phyloP scores from a whole-genome alignment of 2,888 invertebrate genomes.

The Pardosa pseudoannulata region DNA sequence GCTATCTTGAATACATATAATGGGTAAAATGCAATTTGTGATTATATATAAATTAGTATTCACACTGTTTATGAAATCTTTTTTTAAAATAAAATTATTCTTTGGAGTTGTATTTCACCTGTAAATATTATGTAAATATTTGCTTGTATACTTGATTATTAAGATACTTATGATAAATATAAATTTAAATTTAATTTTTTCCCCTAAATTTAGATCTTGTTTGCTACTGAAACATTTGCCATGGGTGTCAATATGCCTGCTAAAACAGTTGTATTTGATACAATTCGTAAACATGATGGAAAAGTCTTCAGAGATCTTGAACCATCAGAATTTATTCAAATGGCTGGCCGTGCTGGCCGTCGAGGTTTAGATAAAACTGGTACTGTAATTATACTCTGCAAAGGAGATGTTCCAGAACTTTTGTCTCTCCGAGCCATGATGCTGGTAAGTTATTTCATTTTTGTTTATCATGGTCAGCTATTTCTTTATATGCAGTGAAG shows the following conservation, averaged over 20 bases:
- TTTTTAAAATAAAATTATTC: too few species aligned
- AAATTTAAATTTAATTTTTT: background rate
- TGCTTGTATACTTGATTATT: too few species aligned
- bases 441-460: slow-evolving; percentile 82
- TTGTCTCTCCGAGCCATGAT: slow-evolving; percentile 90
- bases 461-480: too few species aligned
- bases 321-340: slow-evolving; percentile 98
- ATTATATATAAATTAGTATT: too few species aligned
- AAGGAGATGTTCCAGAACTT: slow-evolving; percentile 85
- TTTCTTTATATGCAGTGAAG: too few species aligned
- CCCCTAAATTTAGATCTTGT: slow-evolving; percentile 85
- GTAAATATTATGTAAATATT: too few species aligned
- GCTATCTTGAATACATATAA: too few species aligned
- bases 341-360: slow-evolving; percentile 98
- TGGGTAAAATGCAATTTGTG: too few species aligned
- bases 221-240: slow-evolving; percentile 99
- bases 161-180: too few species aligned
- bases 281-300: slow-evolving; percentile 94
- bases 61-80: too few species aligned
- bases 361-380: slow-evolving; percentile 95
- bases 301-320: slow-evolving; percentile 84
- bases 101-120: too few species aligned
- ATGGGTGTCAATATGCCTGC: slow-evolving; percentile 99
- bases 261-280: slow-evolving; percentile 96
- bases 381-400: slow-evolving; percentile 95